phyloP scores from a whole-genome alignment of 2,113 vertebrate genomes.

The Poecile atricapillus region DNA sequence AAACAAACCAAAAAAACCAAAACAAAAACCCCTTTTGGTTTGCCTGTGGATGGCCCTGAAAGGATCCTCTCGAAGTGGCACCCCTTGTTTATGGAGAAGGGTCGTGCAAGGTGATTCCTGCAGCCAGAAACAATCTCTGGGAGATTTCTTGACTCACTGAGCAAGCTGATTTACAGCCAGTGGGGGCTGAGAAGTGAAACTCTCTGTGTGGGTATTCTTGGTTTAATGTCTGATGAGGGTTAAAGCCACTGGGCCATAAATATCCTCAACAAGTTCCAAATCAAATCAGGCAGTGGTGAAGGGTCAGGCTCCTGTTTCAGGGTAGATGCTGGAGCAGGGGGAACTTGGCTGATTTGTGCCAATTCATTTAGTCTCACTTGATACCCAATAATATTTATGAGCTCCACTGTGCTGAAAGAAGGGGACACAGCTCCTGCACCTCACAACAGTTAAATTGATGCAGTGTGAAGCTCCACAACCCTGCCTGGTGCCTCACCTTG shows the following conservation, averaged over 20 bases:
- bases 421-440: neutral
- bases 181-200: neutral
- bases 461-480: neutral
- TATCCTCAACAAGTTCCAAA: neutral
- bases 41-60: neutral
- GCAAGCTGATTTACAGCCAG: neutral
- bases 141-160: neutral
- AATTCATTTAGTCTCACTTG: neutral
- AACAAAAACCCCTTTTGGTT: neutral
- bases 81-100: neutral
- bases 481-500: neutral
- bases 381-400: slow-evolving; percentile 12
- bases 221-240: neutral
- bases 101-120: neutral
- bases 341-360: neutral
- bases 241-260: neutral
- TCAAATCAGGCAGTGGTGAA: neutral
- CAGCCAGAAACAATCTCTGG: neutral
- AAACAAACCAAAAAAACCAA: neutral
- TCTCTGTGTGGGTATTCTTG: neutral
- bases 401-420: neutral
- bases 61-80: neutral
- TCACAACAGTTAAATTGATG: neutral
- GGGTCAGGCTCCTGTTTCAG: neutral
- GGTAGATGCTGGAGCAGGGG: neutral